Percentiles rank a stretch among this genome's conserved stretches.
These are phyloP conservation scores for Laspeyria flexula DNA, from an alignment of 2,888 invertebrate species.

Conservation along the genomic window DNA sequence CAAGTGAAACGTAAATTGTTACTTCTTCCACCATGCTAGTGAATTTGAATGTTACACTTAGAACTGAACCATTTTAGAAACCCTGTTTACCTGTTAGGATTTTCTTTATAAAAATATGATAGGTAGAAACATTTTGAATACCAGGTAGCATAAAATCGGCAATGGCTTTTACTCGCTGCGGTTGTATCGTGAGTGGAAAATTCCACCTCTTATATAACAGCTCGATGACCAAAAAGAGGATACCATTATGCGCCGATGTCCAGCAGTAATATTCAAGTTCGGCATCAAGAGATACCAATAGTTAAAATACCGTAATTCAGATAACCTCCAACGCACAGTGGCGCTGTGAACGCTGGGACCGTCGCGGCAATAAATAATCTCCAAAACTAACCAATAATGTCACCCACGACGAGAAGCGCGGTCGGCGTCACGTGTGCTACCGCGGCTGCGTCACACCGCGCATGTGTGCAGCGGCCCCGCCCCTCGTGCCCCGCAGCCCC, in stretches of 20 bases:
- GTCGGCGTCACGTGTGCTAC: no score
- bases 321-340: slow-evolving; percentile 14
- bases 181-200: background rate
- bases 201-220: background rate
- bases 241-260: slow-evolving; percentile 1
- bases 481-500: slow-evolving; percentile 2
- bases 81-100: slow-evolving; percentile 74
- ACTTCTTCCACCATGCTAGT: slow-evolving; percentile 17
- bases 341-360: slow-evolving; percentile 11
- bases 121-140: slow-evolving; percentile 39
- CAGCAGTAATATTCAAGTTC: background rate
- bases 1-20: slow-evolving; percentile 18
- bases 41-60: slow-evolving; percentile 33
- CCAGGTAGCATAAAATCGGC: slow-evolving; percentile 34
- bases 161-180: slow-evolving; percentile 17
- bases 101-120: slow-evolving; percentile 43
- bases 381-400: slow-evolving; percentile 16
- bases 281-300: slow-evolving; percentile 3
- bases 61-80: slow-evolving; percentile 61
- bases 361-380: slow-evolving; percentile 32
- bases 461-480: background rate
- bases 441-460: background rate
- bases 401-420: slow-evolving; percentile 1
- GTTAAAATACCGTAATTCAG: slow-evolving; percentile 25
- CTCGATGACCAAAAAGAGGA: background rate